Percentiles rank a stretch among this genome's conserved stretches.
Evolutionary conservation across 2,888 invertebrate genomes (phyloP).

Genomic region (Plebejus argus): DNA sequence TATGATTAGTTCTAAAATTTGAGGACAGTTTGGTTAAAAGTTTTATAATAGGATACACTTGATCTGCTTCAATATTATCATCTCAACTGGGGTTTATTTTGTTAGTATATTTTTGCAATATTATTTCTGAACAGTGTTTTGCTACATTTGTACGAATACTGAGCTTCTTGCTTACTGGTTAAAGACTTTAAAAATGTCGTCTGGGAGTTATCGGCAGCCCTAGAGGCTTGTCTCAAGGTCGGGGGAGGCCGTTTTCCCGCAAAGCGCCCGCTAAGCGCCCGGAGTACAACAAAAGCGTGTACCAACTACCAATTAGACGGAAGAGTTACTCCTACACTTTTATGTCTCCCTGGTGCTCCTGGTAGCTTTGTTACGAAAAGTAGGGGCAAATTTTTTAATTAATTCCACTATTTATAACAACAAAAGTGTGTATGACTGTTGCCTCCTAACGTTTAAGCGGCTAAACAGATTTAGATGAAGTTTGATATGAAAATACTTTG

Average conservation of each 20-base stretch:
- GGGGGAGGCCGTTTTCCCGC: slow-evolving; percentile 1
- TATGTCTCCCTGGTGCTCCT: not conserved
- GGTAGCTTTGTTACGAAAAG: not conserved
- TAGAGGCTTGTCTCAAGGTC: slow-evolving; percentile 1
- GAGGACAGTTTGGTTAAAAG: slow-evolving; percentile 1
- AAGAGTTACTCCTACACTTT: not conserved
- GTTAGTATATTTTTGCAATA: not conserved
- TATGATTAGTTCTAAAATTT: slow-evolving; percentile 7
- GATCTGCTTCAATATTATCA: not conserved
- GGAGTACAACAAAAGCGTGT: not conserved
- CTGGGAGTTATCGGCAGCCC: slow-evolving; percentile 1
- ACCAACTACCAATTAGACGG: slow-evolving; percentile 6
- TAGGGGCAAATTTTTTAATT: not conserved
- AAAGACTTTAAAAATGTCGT: not conserved
- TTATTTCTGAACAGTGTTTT: too few species aligned
- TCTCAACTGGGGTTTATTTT: not conserved
- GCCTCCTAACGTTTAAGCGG: too few species aligned
- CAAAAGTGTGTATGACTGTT: too few species aligned
- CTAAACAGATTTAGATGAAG: not conserved
- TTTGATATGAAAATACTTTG: not conserved
- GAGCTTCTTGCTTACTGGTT: not conserved
- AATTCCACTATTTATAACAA: too few species aligned
- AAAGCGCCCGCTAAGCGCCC: not conserved
- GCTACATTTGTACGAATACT: not conserved
- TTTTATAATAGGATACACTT: not conserved